Evolutionary conservation across 2,797 vertebrate genomes (phyloP).

Genomic region (Lepus oiostolus): DNA sequence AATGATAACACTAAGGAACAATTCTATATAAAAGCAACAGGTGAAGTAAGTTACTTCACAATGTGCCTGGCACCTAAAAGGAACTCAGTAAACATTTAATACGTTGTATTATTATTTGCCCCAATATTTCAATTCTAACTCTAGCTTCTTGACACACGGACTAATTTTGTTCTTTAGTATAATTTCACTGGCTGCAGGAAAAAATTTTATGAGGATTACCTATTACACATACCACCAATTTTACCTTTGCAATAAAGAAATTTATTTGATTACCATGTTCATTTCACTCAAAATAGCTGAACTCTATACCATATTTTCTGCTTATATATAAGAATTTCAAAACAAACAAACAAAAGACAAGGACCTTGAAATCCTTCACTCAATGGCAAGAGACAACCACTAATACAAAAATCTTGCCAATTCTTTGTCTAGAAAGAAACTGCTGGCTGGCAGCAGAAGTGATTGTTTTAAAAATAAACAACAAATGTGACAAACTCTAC

Average conservation of each 20-base stretch:
- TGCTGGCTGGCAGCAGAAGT: conserved; percentile 53
- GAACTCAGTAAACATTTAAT: conserved; percentile 1
- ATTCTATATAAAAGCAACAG: neutral
- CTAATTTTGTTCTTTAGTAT: conserved; percentile 12
- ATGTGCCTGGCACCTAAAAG: neutral
- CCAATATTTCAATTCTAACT: conserved; percentile 46
- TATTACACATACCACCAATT: conserved; percentile 5
- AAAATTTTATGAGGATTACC: conserved; percentile 39
- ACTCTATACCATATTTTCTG: neutral
- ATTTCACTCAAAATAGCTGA: conserved; percentile 47
- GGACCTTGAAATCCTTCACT: conserved; percentile 24
- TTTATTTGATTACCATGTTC: neutral
- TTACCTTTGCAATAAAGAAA: conserved; percentile 54
- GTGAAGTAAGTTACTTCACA: conserved; percentile 30
- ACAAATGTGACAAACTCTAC: conserved; percentile 40
- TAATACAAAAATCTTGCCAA: conserved; percentile 1
- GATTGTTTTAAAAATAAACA: conserved; percentile 57
- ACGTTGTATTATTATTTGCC: neutral
- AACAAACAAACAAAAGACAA: conserved; percentile 23
- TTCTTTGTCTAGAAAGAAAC: conserved; percentile 59
- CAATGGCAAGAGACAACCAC: neutral
- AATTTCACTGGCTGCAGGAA: conserved; percentile 19
- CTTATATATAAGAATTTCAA: neutral
- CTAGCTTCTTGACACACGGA: neutral
- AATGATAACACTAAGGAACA: conserved; percentile 17